phyloP scores from a whole-genome alignment of 2,113 vertebrate genomes.

The Pantherophis guttatus region DNA sequence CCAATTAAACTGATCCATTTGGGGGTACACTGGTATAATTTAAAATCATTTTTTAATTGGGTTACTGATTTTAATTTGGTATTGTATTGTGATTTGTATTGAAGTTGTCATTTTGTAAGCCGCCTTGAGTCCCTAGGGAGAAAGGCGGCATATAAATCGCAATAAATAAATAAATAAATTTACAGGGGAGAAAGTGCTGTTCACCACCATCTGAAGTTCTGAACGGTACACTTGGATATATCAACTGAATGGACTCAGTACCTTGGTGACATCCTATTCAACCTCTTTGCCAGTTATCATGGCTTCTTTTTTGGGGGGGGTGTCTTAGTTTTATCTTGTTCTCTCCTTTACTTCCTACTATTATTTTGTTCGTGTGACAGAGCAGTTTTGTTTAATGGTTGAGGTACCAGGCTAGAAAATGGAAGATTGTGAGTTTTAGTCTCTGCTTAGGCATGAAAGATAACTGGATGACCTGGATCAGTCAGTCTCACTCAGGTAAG shows the following conservation, averaged over 20 bases:
- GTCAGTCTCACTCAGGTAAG: not conserved
- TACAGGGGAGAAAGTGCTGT: not conserved
- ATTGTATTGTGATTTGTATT: too few species aligned
- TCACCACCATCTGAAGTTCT: not conserved
- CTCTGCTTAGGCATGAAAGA: not conserved
- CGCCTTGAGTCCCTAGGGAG: too few species aligned
- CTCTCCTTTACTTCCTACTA: not conserved
- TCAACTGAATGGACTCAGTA: not conserved
- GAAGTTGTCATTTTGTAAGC: too few species aligned
- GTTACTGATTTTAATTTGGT: too few species aligned
- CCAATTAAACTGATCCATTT: too few species aligned
- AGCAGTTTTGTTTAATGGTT: not conserved
- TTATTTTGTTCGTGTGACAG: not conserved
- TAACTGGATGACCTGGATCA: not conserved
- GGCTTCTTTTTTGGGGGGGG: too few species aligned
- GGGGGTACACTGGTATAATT: too few species aligned
- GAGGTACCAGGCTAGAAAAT: too few species aligned
- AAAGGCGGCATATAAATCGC: too few species aligned
- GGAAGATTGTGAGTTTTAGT: not conserved
- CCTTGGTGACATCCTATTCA: not conserved
- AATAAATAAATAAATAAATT: too few species aligned
- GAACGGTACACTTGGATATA: not conserved
- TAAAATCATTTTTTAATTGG: too few species aligned
- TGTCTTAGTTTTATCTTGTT: not conserved
- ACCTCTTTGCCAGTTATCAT: not conserved